Percentiles rank a stretch among this genome's conserved stretches.
Evolutionary conservation across 2,888 invertebrate genomes (phyloP).

Genomic region (Rhagium mordax): DNA sequence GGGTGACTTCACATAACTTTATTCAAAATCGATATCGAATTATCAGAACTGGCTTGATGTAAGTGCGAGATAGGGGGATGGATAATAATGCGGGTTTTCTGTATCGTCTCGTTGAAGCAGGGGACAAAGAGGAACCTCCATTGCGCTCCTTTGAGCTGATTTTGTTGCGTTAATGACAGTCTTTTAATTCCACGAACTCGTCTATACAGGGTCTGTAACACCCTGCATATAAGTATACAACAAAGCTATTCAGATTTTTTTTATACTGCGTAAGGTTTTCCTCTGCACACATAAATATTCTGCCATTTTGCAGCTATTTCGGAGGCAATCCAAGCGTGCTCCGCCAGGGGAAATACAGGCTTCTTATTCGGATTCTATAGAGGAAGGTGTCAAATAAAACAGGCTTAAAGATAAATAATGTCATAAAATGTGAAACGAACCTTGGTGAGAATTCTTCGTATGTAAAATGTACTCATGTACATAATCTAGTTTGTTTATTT

Average conservation of each 20-base stretch:
- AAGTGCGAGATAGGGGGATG: background rate
- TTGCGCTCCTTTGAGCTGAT: background rate
- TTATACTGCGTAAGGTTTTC: background rate
- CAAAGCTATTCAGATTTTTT: background rate
- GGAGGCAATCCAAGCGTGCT: background rate
- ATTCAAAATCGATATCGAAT: slow-evolving; percentile 25
- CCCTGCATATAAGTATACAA: too few species aligned
- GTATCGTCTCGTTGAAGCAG: background rate
- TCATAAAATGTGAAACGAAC: background rate
- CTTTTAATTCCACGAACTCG: background rate
- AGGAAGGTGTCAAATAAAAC: background rate
- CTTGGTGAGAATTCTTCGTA: background rate
- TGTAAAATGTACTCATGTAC: background rate
- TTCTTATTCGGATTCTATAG: background rate
- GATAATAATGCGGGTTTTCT: background rate
- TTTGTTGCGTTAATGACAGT: background rate
- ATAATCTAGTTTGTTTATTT: background rate
- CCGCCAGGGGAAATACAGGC: background rate
- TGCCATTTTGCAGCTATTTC: background rate
- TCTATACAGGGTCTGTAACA: too few species aligned
- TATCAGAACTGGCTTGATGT: background rate
- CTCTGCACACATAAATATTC: background rate
- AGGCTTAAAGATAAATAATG: background rate
- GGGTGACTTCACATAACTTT: slow-evolving; percentile 9
- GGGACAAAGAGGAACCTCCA: background rate